phyloP scores from a whole-genome alignment of 2,797 vertebrate species.

The Falco novaeseelandiae region DNA sequence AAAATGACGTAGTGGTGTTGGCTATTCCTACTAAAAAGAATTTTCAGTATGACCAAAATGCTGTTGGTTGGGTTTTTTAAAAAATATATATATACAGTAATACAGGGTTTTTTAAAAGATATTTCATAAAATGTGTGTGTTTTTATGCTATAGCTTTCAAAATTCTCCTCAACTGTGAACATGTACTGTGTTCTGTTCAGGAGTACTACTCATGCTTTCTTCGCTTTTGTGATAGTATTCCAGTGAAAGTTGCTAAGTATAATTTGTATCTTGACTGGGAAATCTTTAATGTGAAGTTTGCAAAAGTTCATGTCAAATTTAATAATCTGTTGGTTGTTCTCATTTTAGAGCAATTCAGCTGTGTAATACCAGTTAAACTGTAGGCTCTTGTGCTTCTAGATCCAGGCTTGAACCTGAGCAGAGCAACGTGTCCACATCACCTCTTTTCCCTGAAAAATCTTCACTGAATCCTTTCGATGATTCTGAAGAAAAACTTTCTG shows the following conservation, averaged over 20 bases:
- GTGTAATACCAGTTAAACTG: not conserved
- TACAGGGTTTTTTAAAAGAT: not conserved
- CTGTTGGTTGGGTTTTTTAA: rapidly evolving
- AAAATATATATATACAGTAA: not conserved
- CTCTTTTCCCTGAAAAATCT: slow-evolving; percentile 59
- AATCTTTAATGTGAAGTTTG: not conserved
- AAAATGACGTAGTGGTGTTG: not conserved
- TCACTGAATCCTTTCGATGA: slow-evolving; percentile 58
- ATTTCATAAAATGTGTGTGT: not conserved
- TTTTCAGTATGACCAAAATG: not conserved
- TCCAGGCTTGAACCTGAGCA: slow-evolving; percentile 90
- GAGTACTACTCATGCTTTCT: not conserved
- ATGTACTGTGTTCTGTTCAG: not conserved
- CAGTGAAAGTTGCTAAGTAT: not conserved
- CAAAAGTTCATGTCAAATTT: not conserved
- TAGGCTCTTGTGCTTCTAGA: slow-evolving; percentile 68
- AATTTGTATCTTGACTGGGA: not conserved
- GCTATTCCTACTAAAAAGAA: not conserved
- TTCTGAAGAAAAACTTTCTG: slow-evolving; percentile 76
- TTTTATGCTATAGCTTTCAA: not conserved
- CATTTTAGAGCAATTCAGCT: not conserved
- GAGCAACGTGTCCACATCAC: slow-evolving; percentile 58
- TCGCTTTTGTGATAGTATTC: not conserved
- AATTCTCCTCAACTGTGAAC: not conserved
- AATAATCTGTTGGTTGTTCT: not conserved